Evolutionary conservation across 1,140 invertebrate species (phyloP), one percentile per base, ranked within the genome.

Genomic region (Camponotus vicinus): DNA sequence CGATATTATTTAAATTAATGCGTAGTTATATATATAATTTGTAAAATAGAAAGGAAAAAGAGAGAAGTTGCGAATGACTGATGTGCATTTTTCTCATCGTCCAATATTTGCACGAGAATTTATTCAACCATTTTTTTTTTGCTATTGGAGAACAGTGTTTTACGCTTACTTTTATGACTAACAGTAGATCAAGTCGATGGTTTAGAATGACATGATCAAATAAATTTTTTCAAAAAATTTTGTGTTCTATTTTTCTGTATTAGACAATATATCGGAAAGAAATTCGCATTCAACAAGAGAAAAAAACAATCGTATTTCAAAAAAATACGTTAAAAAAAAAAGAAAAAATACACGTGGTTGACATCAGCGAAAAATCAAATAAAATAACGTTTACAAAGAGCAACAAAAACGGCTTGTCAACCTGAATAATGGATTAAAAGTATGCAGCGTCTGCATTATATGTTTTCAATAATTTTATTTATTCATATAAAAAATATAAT

Each of bases 101-200:
- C 15, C 40, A 45, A 82, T 82, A 82, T 82, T 82, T 49, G 34
- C 21, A 27, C 18, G 32, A 73, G 13, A 59, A 83, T 13, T n/a
- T 27, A 83, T 73, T 73, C 32, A 27, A 52, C 37, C 13, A 11
- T 37, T 83, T 61, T 61, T 21, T 71, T 80, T 69, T 49, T 52
- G 2, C 34, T 71, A 73, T 75, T 37, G 9, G 45, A 83, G 37
- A 71, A 61, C 7, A 6, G 3, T 73, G 15, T 32, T 83, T 83
- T 59, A 61, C 13, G 27, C 27, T 27, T 34, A 49, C 40, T 73
- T 61, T 80, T 45, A 18, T 13, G 40, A 27, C 27, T 40, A 52
- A 45, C 27, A 37, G 52, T 21, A 27, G 3, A 61, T n/a, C 1
- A 49, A 5, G n/a, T 75, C 34, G 27, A 13, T 32, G 69, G n/a